These are phyloP conservation scores for Chaunax sp. DNA, from an alignment of 2,797 vertebrate genomes.

Conservation along the genomic window DNA sequence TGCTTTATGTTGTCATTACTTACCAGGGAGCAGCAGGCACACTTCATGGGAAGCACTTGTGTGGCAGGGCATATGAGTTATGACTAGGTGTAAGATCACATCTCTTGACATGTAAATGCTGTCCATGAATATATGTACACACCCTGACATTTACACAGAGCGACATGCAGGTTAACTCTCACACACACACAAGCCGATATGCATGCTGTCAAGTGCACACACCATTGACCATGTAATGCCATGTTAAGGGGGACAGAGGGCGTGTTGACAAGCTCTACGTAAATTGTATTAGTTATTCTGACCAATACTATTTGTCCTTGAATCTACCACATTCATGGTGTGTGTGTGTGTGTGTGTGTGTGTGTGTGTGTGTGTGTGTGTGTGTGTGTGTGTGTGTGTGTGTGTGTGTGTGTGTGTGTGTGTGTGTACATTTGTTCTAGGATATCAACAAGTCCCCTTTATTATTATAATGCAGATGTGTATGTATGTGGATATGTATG, in stretches of 20 bases:
- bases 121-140: slow-evolving; percentile 14
- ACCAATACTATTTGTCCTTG: slow-evolving; percentile 66
- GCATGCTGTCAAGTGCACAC: slow-evolving; percentile 23
- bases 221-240: slow-evolving; percentile 50
- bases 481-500: slow-evolving; percentile 3
- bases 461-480: not conserved
- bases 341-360: slow-evolving; percentile 3
- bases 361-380: not conserved
- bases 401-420: not conserved
- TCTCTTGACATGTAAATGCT: slow-evolving; percentile 54
- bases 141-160: slow-evolving; percentile 37
- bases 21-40: slow-evolving; percentile 64
- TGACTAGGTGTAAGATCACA: slow-evolving; percentile 43
- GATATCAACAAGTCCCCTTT: slow-evolving; percentile 3
- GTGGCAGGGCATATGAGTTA: slow-evolving; percentile 67
- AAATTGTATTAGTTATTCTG: slow-evolving; percentile 69
- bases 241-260: slow-evolving; percentile 57
- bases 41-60: slow-evolving; percentile 55
- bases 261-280: slow-evolving; percentile 48
- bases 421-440: slow-evolving; percentile 15
- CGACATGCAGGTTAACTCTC: not conserved
- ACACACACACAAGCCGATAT: not conserved
- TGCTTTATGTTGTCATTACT: slow-evolving; percentile 86
- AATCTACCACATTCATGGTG: slow-evolving; percentile 49
- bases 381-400: slow-evolving; percentile 7